Percentiles rank a stretch among this genome's conserved stretches.
phyloP scores from a whole-genome alignment of 2,113 vertebrate genomes.

The Trichomycterus rosablanca region DNA sequence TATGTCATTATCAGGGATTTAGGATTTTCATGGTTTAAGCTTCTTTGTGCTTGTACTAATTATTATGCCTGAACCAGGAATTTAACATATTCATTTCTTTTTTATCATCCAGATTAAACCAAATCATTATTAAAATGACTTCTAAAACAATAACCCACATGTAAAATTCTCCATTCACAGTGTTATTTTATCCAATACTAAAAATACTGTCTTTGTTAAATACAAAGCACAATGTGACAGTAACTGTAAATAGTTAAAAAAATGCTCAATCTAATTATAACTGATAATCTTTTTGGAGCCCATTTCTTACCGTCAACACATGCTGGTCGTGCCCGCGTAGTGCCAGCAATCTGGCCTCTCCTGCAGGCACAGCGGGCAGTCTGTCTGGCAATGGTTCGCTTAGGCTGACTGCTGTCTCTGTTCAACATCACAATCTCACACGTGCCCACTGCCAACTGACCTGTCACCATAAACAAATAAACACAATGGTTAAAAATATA shows the following conservation, averaged over 20 bases:
- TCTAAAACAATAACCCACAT: too few species aligned
- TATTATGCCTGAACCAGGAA: constrained; percentile 3
- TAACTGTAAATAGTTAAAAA: not conserved
- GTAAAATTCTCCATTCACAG: not conserved
- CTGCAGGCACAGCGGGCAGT: constrained; percentile 78
- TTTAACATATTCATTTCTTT: too few species aligned
- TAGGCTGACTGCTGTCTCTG: constrained; percentile 76
- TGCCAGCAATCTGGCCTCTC: constrained; percentile 78
- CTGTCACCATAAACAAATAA: constrained; percentile 51
- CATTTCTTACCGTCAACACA: constrained; percentile 72
- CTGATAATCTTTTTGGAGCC: too few species aligned
- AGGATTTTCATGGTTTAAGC: constrained; percentile 2
- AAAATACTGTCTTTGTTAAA: not conserved
- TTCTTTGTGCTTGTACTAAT: not conserved
- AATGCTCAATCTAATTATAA: too few species aligned
- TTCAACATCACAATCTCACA: constrained; percentile 80
- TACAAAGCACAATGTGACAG: not conserved
- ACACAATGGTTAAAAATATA: constrained; percentile 21
- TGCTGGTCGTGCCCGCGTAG: constrained; percentile 73
- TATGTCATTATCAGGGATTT: constrained; percentile 7
- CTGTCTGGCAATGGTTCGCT: constrained; percentile 74
- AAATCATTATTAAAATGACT: constrained; percentile 22
- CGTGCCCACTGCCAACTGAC: constrained; percentile 76
- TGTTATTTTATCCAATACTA: not conserved
- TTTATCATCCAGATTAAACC: constrained; percentile 1